Conservation (phyloP, 1,140 invertebrate genomes). For the Penaeus vannamei region DNA sequence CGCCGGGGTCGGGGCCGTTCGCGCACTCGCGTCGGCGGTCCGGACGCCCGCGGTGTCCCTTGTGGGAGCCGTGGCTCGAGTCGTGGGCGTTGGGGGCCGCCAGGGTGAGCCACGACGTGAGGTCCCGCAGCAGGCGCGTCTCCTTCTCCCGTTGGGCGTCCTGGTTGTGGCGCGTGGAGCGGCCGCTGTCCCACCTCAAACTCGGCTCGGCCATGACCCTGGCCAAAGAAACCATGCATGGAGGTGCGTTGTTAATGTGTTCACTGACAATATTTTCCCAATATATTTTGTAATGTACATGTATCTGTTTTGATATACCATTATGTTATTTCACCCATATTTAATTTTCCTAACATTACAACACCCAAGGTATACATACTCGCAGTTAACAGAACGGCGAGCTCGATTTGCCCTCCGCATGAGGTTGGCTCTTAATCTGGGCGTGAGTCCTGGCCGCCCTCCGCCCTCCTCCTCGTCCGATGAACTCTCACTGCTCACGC, state of each 20-base stretch:
- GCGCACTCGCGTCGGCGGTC: constrained; percentile 40
- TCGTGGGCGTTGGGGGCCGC: constrained; percentile 56
- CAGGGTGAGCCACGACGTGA: constrained; percentile 63
- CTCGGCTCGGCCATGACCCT: constrained; percentile 61
- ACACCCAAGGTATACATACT: constrained; percentile 41
- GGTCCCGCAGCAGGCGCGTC: constrained; percentile 53
- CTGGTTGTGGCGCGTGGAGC: constrained; percentile 67
- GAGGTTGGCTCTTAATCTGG: constrained; percentile 54
- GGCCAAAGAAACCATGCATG: not conserved
- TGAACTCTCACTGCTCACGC: constrained; percentile 54
- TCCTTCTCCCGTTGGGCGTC: constrained; percentile 66
- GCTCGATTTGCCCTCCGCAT: constrained; percentile 46
- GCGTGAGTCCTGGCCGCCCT: constrained; percentile 20
- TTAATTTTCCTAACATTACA: not conserved
- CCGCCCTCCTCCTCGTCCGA: constrained; percentile 68
- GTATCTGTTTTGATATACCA: not conserved
- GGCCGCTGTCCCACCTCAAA: constrained; percentile 61
- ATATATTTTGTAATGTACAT: not conserved
- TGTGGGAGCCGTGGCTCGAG: constrained; percentile 41
- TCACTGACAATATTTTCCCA: not conserved
- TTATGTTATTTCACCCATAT: not conserved
- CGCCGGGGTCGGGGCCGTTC: constrained; percentile 50
- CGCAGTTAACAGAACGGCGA: constrained; percentile 51
- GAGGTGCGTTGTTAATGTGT: no score
- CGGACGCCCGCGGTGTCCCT: constrained; percentile 23